Evolutionary conservation across 92 coral and sea anemone species (phyloP).

Genomic region (Actinernus sp.): DNA sequence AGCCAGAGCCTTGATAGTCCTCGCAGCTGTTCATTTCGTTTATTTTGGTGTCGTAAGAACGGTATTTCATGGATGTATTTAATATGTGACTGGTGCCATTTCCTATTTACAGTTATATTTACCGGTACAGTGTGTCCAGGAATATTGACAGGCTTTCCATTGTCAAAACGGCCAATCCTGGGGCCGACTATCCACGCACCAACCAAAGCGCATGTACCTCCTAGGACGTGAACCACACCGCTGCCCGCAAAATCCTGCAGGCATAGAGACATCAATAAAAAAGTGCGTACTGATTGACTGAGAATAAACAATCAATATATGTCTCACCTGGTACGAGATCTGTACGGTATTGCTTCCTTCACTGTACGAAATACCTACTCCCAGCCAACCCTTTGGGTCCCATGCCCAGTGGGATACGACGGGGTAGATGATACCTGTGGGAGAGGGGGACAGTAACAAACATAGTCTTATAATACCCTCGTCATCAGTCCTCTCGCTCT

Average conservation of each 20-base stretch:
- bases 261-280: no score
- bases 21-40: no score
- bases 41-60: no score
- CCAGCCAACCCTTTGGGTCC: constrained; percentile 85
- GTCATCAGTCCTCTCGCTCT: no score
- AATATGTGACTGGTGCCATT: no score
- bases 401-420: constrained; percentile 96
- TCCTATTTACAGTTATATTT: no score
- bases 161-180: constrained; percentile 81
- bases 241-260: constrained; percentile 95
- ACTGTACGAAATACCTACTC: constrained; percentile 30
- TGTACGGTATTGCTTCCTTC: constrained; percentile 5
- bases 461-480: no score
- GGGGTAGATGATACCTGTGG: constrained; percentile 96
- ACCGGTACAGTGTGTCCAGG: constrained; percentile 96
- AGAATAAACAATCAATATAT: no score
- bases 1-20: no score
- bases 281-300: no score
- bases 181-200: constrained; percentile 91
- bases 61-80: no score
- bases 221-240: constrained; percentile 89
- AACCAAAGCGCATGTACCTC: constrained; percentile 84
- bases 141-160: constrained; percentile 57
- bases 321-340: constrained; percentile 62
- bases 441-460: no score